Evolutionary conservation across 2,113 vertebrate genomes (phyloP), one percentile per base, ranked within the genome.

Genomic region (Etheostoma cragini): DNA sequence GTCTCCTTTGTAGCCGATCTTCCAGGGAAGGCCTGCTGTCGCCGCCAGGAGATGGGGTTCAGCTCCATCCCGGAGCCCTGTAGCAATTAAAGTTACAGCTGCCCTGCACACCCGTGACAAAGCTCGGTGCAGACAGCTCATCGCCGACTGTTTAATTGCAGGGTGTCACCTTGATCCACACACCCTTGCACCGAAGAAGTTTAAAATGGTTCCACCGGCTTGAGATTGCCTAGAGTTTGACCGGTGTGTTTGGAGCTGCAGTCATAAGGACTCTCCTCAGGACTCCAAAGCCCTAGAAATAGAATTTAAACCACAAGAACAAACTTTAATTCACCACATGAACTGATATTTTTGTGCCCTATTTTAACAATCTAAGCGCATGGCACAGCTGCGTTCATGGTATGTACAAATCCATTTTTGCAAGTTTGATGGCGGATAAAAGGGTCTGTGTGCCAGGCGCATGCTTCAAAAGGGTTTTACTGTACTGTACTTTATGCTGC

Each of bases 1-100:
- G 70, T 79, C 56, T 73, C 73, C 72, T 76, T 78, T 76, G 58
- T 60, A 70, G 81, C 42, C 5, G 62, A 53, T 72, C 69, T 72
- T 81, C 68, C 69, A 17, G 74, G 63, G 81, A 56, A 72, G 76
- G 76, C 60, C 68, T 26, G 69, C 76, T 57, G 60, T 77, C 78
- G 21, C 60, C 65, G 14, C 17, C 72, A 56, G 53, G 82, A 85
- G 85, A 81, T 16, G 45, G 50, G 72, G 21, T 72, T 78, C 68
- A n/a, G 82, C 83, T 72, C 38, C 26, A 66, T 88, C 90, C 73
- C 42, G 17, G 49, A 83, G 81, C 82, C 78, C 81, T 82, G 69
- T 53, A 64, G 87, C 76, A 90, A 93, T 93, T 92, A 93, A 13
- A 72, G 90, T 57, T 86, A 70, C 76, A 85, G 80, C 81, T 67